These are phyloP conservation scores for Orchesella flavescens DNA, from an alignment of 2,888 invertebrate species.

Conservation along the genomic window DNA sequence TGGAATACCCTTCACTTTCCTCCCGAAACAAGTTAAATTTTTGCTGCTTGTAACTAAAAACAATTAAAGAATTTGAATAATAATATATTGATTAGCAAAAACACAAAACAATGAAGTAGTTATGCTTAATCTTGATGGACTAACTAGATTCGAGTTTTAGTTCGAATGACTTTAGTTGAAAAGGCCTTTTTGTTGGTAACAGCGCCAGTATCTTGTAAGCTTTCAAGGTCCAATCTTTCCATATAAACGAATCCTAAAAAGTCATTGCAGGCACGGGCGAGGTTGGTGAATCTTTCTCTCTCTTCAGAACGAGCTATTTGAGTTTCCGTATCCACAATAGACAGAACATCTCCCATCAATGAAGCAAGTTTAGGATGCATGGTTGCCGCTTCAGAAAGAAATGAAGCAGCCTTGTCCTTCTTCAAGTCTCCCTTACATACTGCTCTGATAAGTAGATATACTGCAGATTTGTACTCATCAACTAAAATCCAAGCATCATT, in stretches of 20 bases:
- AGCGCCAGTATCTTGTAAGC: slow-evolving; percentile 91
- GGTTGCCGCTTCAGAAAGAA: slow-evolving; percentile 85
- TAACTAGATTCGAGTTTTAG: slow-evolving; percentile 98
- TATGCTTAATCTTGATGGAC: slow-evolving; percentile 75
- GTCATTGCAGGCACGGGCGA: slow-evolving; percentile 55
- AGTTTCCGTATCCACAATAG: slow-evolving; percentile 63
- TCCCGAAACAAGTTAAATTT: slow-evolving; percentile 99
- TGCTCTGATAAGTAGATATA: slow-evolving; percentile 87
- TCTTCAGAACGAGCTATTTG: slow-evolving; percentile 44
- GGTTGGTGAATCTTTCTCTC: slow-evolving; percentile 62
- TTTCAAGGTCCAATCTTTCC: slow-evolving; percentile 94
- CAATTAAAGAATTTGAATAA: background rate
- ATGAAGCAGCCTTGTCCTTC: slow-evolving; percentile 84
- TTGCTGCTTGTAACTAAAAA: slow-evolving; percentile 96
- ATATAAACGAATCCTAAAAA: slow-evolving; percentile 87
- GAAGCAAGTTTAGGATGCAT: slow-evolving; percentile 50
- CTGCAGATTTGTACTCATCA: slow-evolving; percentile 74
- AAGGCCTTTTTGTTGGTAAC: slow-evolving; percentile 88
- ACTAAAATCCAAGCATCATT: slow-evolving; percentile 17
- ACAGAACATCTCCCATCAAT: slow-evolving; percentile 65
- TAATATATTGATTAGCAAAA: too few species aligned
- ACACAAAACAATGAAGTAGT: too few species aligned
- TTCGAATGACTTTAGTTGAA: slow-evolving; percentile 96
- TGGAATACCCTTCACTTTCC: slow-evolving; percentile 99
- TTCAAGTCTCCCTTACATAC: slow-evolving; percentile 85